Evolutionary conservation across 2,888 invertebrate species (phyloP), one percentile per base, ranked within the genome.

Genomic region (Lypha dubia): DNA sequence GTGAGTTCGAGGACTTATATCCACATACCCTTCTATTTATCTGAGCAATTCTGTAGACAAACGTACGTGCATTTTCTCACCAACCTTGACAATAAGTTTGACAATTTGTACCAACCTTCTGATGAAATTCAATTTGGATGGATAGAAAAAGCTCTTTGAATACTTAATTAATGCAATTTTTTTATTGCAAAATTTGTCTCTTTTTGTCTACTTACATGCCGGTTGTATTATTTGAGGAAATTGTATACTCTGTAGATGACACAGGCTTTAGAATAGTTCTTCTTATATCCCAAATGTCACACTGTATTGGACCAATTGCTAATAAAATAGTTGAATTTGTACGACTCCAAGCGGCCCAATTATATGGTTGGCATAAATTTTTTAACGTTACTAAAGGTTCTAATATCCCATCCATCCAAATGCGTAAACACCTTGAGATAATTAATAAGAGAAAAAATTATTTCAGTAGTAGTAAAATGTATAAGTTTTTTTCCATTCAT

Each of bases 261-360:
- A 92, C 90, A 6, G 97, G 96, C 56, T 94, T 93, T 75, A 96
- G 94, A 2, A 94, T 94, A 88, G 95, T 96, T n/a, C 96, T 92
- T 0, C 95, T 94, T 3, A 97, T 92, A 89, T 97, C 96, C 97
- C 97, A 97, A 24, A 97, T 92, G 71, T 95, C 94, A n/a, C 96
- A 93, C 8, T 94, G 92, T 79, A 93, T 93, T 0, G 95, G 95
- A 73, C 95, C 95, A 1, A 95, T 93, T 0, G 94, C 94, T 0
- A 95, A 94, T 1, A 97, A 92, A 0, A 97, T 93, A 0, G 96
- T 96, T 0, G 97, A 94, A 90, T 96, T 95, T 0, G 94, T 94
- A 0, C 96, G 96, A 89, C 95, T 95, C 94, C 96, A 97, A 4
- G 94, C 93, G 11, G 95, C 95, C 80, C 93, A 93, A 88, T 93